A percentile compares a stretch with the other conserved stretches of the same genome.
Evolutionary conservation across 2,888 invertebrate genomes (phyloP).

Genomic region (Pseudococcus longispinus): DNA sequence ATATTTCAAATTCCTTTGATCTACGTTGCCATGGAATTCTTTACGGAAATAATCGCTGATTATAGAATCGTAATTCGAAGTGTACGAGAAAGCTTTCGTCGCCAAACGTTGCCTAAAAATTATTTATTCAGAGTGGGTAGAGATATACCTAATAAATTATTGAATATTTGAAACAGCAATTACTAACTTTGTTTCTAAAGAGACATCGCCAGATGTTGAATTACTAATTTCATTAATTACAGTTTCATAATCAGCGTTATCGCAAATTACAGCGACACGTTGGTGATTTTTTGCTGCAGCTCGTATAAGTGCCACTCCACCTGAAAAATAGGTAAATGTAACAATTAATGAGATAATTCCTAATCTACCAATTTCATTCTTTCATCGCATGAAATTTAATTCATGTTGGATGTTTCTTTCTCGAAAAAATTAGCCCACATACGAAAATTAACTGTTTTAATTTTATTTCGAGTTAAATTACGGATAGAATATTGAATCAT

Average conservation of each 20-base stretch:
- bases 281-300: constrained; percentile 98
- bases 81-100: constrained; percentile 94
- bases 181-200: constrained; percentile 25
- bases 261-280: constrained; percentile 92
- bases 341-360: not conserved
- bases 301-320: constrained; percentile 89
- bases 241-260: constrained; percentile 83
- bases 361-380: not conserved
- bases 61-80: constrained; percentile 90
- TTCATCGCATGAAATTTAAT: not conserved
- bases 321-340: constrained; percentile 60
- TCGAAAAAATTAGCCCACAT: no score
- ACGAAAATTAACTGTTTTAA: not conserved
- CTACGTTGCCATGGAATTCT: constrained; percentile 78
- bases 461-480: not conserved
- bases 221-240: constrained; percentile 74
- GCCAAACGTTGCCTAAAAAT: constrained; percentile 75
- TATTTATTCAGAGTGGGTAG: not conserved
- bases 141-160: not conserved
- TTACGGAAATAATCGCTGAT: constrained; percentile 95
- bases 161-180: not conserved
- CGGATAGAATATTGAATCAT: not conserved
- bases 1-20: constrained; percentile 87
- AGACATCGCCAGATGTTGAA: constrained; percentile 9
- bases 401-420: not conserved